phyloP scores from a whole-genome alignment of 2,113 vertebrate species.

The Oenanthe oenanthe region DNA sequence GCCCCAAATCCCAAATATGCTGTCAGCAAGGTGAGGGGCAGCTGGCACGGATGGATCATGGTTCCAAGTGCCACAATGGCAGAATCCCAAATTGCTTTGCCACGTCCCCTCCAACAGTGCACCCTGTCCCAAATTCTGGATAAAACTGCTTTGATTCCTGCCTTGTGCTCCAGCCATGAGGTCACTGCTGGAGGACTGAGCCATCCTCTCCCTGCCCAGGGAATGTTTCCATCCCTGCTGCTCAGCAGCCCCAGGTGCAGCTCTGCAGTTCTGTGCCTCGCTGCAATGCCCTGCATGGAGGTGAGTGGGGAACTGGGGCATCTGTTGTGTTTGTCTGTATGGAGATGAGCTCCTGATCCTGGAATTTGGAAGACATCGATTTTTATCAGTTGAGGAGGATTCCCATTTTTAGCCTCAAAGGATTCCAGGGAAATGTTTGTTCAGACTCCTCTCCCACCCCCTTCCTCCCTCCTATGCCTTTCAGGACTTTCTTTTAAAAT shows the following conservation, averaged over 20 bases:
- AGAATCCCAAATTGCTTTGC: background rate
- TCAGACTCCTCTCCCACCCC: background rate
- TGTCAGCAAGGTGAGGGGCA: background rate
- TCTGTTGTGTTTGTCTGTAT: background rate
- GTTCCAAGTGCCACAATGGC: background rate
- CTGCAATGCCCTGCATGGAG: background rate
- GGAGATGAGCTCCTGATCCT: background rate
- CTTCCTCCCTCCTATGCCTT: background rate
- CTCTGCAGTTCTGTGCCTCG: background rate
- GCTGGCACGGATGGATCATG: background rate
- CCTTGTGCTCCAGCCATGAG: background rate
- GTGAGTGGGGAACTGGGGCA: background rate
- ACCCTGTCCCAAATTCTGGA: background rate
- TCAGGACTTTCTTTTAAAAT: background rate
- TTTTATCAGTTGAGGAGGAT: background rate
- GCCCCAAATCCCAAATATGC: accelerated
- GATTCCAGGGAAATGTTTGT: background rate
- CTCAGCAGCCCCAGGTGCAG: background rate
- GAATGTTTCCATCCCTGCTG: background rate
- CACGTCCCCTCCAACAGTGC: accelerated
- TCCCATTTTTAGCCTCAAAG: background rate
- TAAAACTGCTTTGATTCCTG: background rate
- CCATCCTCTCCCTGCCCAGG: background rate
- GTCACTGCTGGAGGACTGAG: background rate
- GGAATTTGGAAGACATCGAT: background rate